These are phyloP conservation scores for Ivindomyrus marchei DNA, from an alignment of 2,113 vertebrate genomes.

Conservation along the genomic window DNA sequence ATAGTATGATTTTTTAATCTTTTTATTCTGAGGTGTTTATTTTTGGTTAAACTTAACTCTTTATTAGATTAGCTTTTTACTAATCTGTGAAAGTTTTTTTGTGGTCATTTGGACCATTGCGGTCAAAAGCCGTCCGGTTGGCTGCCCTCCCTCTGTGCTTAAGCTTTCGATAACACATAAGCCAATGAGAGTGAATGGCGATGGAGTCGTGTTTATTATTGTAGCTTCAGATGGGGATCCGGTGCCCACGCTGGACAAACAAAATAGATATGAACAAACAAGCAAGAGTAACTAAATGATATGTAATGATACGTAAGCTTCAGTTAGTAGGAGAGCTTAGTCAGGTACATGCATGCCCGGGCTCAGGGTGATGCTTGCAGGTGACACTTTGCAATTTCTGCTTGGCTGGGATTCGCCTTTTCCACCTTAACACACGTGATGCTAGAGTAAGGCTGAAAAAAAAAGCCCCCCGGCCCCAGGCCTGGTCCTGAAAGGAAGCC, in stretches of 20 bases:
- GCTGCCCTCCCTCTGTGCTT: conserved; percentile 42
- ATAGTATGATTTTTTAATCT: background rate
- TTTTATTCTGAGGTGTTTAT: background rate
- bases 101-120: conserved; percentile 33
- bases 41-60: background rate
- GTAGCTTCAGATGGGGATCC: conserved; percentile 46
- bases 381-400: background rate
- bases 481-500: conserved; percentile 4
- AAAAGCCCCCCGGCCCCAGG: background rate
- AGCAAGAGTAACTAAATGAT: conserved; percentile 48
- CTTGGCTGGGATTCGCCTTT: background rate
- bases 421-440: background rate
- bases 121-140: conserved; percentile 30
- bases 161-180: conserved; percentile 54
- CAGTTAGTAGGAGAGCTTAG: background rate
- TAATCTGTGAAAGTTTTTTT: background rate
- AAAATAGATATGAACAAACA: conserved; percentile 49
- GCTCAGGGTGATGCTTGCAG: background rate
- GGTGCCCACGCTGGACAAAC: conserved; percentile 36
- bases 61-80: background rate
- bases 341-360: background rate
- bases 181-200: conserved; percentile 35
- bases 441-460: background rate
- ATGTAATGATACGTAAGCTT: background rate
- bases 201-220: conserved; percentile 55